These are phyloP conservation scores for Macroglossus sobrinus DNA, from an alignment of 2,113 vertebrate species.

Conservation along the genomic window DNA sequence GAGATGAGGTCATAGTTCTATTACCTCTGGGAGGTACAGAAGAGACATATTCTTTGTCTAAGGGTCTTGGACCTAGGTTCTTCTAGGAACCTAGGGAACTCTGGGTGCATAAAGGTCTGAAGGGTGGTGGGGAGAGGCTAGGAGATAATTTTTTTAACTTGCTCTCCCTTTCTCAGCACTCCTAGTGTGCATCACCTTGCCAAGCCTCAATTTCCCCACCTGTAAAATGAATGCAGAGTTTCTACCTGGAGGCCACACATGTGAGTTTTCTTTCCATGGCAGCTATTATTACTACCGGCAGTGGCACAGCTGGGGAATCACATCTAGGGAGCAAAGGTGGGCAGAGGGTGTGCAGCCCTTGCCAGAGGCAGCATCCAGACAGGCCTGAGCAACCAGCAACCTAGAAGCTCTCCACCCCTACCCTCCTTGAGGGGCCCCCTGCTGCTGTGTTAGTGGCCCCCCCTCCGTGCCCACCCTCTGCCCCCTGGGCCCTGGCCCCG, in stretches of 20 bases:
- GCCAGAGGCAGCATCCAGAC: background rate
- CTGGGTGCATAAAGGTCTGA: accelerated
- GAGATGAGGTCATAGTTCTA: background rate
- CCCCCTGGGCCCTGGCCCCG: accelerated
- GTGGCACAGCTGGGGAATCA: background rate
- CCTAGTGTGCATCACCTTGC: background rate
- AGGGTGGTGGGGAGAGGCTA: background rate
- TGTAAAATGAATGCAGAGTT: background rate
- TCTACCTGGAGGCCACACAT: background rate
- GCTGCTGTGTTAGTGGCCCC: background rate
- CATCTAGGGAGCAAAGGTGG: background rate
- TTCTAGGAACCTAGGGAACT: too few species aligned
- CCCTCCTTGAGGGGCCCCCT: accelerated
- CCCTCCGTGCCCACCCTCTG: background rate
- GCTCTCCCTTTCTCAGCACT: background rate
- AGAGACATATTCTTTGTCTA: background rate
- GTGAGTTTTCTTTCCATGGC: background rate
- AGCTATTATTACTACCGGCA: background rate
- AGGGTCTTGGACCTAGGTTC: background rate
- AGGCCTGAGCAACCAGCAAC: background rate
- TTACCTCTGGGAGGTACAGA: background rate
- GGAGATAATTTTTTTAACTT: background rate
- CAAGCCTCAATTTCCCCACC: background rate
- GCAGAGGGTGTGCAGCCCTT: accelerated
- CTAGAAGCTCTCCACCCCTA: background rate